phyloP scores from a whole-genome alignment of 2,113 vertebrate genomes.

The Petaurus breviceps region DNA sequence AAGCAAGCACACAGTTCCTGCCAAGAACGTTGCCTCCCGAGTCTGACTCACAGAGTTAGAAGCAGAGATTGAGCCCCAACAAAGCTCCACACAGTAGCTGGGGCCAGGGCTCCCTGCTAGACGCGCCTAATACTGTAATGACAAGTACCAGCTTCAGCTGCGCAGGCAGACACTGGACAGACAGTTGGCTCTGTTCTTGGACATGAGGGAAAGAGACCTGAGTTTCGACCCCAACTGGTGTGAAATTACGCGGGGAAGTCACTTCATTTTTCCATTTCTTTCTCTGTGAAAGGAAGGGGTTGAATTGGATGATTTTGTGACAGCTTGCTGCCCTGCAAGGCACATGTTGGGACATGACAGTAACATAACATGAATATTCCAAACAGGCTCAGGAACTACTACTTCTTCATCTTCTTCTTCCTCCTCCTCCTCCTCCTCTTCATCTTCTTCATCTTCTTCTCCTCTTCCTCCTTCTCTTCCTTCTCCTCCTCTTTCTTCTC shows the following conservation, averaged over 20 bases:
- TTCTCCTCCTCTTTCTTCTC: too few species aligned
- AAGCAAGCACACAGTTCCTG: not conserved
- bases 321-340: not conserved
- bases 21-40: not conserved
- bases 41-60: not conserved
- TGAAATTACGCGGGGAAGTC: not conserved
- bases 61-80: not conserved
- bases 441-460: too few species aligned
- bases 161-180: not conserved
- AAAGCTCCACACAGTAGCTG: not conserved
- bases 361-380: not conserved
- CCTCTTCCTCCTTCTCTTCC: too few species aligned
- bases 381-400: not conserved
- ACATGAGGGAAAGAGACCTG: not conserved
- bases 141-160: not conserved
- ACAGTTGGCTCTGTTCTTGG: not conserved
- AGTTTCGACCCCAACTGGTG: not conserved
- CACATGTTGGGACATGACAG: too few species aligned
- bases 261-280: not conserved
- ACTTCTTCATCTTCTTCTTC: too few species aligned
- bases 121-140: not conserved
- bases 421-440: too few species aligned
- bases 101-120: not conserved
- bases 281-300: not conserved
- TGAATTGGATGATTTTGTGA: not conserved